Evolutionary conservation across 2,113 vertebrate species (phyloP), one percentile per base, ranked within the genome.

Genomic region (Anoplopoma fimbria): DNA sequence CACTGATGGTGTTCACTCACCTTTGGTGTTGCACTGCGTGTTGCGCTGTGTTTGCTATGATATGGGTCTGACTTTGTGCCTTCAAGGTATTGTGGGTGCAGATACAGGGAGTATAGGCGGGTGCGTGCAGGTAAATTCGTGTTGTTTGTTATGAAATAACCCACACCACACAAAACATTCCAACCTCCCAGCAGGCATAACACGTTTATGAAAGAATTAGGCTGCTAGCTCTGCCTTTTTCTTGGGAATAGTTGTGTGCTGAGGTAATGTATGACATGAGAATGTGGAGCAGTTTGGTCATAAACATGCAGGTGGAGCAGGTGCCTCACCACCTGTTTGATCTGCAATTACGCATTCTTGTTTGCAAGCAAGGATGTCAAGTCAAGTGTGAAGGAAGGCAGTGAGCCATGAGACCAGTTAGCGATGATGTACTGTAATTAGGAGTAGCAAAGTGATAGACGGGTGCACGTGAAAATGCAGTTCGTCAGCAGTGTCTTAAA

Each of bases 71-170:
- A 23, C 47, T 58, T 21, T 77, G 36, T 47, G 47, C 31, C 36
- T 49, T 77, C 31, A 31, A 25, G 6, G 13, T 63, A 42, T 65
- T 86, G 10, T 81, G 76, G 9, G 45, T 83, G 47, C 36, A 77
- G 60, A 29, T 57, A 23, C 45, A 71, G 45, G 42, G 12, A 65
- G 25, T 67, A 34, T 21, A 81, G 25, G 62, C 61, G 53, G 38
- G 33, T 64, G 58, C 29, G 69, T 13, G 17, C 27, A 72, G 76
- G 77, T 79, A 86, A 71, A 92, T 84, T 85, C 89, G 47, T 75
- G 75, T 77, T 87, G 68, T 86, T 79, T 94, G 86, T 88, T 90
- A 53, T 81, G 31, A 90, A 86, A 84, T 75, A 71, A 82, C 76
- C n/a, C n/a, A n/a, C n/a, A n/a, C n/a, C n/a, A 9, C 42, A 21